A percentile compares a stretch with the other conserved stretches of the same genome.
Conservation (phyloP, 1,140 invertebrate genomes). For the Propsilocerus akamusi region DNA sequence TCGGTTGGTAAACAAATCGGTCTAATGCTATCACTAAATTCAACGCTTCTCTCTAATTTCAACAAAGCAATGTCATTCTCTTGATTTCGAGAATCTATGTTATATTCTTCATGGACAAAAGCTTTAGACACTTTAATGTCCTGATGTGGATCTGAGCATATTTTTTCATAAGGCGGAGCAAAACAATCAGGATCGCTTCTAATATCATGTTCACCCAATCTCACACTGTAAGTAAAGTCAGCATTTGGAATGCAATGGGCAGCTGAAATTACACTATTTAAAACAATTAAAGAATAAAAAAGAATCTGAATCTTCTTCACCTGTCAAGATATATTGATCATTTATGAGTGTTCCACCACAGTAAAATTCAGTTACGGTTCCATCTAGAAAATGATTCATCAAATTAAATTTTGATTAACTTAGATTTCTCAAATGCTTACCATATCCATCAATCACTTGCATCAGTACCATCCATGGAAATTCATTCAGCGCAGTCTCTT, state of each 20-base stretch:
- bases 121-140: constrained; percentile 33
- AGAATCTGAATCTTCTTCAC: constrained; percentile 16
- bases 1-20: constrained; percentile 50
- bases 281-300: background rate
- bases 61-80: constrained; percentile 49
- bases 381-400: too few species aligned
- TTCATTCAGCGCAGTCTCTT: constrained; percentile 1
- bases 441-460: background rate
- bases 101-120: constrained; percentile 40
- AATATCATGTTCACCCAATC: constrained; percentile 42
- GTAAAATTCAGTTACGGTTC: constrained; percentile 18
- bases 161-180: constrained; percentile 13
- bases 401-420: background rate
- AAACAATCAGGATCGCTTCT: constrained; percentile 32
- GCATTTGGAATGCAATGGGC: constrained; percentile 41
- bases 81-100: constrained; percentile 27
- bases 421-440: background rate
- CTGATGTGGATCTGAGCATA: constrained; percentile 28
- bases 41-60: constrained; percentile 31
- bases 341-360: constrained; percentile 55
- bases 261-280: constrained; percentile 30
- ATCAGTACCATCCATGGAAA: background rate
- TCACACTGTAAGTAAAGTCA: constrained; percentile 21
- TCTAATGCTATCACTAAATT: constrained; percentile 35
- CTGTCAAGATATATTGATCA: constrained; percentile 32